Evolutionary conservation across 2,888 invertebrate species (phyloP).

Genomic region (Seira ritae): DNA sequence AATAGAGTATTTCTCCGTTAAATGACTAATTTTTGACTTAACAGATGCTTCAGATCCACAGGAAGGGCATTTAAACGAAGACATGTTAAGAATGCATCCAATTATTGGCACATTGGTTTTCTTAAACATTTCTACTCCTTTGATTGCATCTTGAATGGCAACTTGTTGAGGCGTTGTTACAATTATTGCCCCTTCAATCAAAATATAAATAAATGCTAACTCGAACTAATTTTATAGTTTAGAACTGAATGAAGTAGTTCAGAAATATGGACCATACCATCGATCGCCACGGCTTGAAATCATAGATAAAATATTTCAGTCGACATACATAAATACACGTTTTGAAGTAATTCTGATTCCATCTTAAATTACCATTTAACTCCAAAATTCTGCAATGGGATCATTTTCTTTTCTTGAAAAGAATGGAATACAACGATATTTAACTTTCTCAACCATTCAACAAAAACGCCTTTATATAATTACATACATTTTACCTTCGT

Average conservation of each 20-base stretch:
- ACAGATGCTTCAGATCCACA: constrained; percentile 84
- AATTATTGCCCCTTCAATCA: constrained; percentile 83
- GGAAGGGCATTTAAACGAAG: constrained; percentile 84
- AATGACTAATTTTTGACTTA: constrained; percentile 76
- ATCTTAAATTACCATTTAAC: constrained; percentile 89
- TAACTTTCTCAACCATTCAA: neutral
- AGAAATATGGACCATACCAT: too few relatives aligned
- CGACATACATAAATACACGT: too few relatives aligned
- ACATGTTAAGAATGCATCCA: constrained; percentile 96
- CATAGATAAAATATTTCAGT: too few relatives aligned
- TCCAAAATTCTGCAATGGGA: constrained; percentile 92
- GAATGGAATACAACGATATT: constrained; percentile 6
- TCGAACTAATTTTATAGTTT: neutral
- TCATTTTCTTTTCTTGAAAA: constrained; percentile 84
- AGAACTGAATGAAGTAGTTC: neutral
- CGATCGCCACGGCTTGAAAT: constrained; percentile 87
- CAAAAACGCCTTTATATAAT: neutral
- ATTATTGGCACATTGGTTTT: constrained; percentile 88
- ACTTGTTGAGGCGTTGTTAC: constrained; percentile 95
- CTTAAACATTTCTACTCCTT: constrained; percentile 92
- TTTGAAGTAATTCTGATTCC: too few relatives aligned
- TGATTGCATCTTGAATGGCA: constrained; percentile 88
- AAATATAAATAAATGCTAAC: neutral
- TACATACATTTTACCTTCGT: constrained; percentile 81
- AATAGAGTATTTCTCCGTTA: constrained; percentile 79